Base-by-base conservation (phyloP, 1,140 invertebrate species). In the Geopemphigus sp. region DNA sequence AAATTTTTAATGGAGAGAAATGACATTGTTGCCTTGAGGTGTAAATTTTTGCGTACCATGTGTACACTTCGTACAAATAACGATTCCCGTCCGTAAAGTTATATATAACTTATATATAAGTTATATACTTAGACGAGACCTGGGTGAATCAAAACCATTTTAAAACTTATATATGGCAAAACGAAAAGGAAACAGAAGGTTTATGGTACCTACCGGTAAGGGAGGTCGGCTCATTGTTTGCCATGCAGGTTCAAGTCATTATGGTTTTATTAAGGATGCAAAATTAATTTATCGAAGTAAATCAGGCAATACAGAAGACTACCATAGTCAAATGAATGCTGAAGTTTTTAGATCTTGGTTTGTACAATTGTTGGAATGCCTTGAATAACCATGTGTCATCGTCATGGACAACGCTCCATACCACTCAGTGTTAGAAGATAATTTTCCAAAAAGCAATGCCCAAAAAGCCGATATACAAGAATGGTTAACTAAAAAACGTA, bases 1-100 rank as follows among this genome's bases (percentile, higher is more conserved):
- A 66, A 39, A 66, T 45, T 66, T n/a, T n/a, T 66, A 45, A 45
- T 66, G 64, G 64, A 66, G 15, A 19, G 57, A 15, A 61, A 61
- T 15, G 11, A 61, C 19, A 61, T 61, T 61, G 57, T 61, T 26
- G 57, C 10, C 11, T 29, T 61, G 15, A 26, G 24, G 3, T 61
- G 57, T 61, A 61, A 26, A 61, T 61, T 29, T 61, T 29, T 61
- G 12, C 24, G 57, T 26, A 61, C n/a, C 6, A 59, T 12, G n/a
- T 24, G 57, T 59, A 59, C 57, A 5, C 57, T 59, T 4, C 57
- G 57, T 59, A 22, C 22, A 22, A 4, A 59, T 4, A 59, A 59
- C 8, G 57, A 22, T 22, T 24, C 57, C 19, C 57, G 50, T 26
- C 57, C 57, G 8, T n/a, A n/a, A n/a, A n/a, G n/a, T n/a, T n/a